Evolutionary conservation across 1,140 invertebrate species (phyloP), one percentile per base, ranked within the genome.

Genomic region (Choristoneura fumiferana): DNA sequence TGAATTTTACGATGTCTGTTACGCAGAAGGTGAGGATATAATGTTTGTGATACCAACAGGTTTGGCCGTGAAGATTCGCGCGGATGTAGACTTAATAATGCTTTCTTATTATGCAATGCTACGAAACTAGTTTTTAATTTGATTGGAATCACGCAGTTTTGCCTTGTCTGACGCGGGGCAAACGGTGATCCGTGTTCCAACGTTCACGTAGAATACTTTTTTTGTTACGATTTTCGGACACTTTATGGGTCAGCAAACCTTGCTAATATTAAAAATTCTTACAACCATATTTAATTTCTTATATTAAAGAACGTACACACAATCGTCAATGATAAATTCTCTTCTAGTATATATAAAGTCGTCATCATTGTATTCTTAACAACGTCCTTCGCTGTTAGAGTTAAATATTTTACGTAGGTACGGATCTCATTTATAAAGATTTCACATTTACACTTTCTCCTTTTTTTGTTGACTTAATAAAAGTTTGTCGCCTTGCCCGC

Each of bases 371-470:
- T n/a, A n/a, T n/a, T n/a, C 22, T 2, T 6, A 6, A 3, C 33
- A 1, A 53, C 9, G 49, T 53, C 49, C 49, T 53, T 43, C 15
- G n/a, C 40, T 34, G 49, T 33, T 6, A 29, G 33, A 8, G 49
- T 17, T 29, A 29, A 45, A 45, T 33, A 33, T 13, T 53, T 33
- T 15, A 34, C 14, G 29, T n/a, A n/a, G n/a, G n/a, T 43, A 15
- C 40, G 40, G 15, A 8, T 43, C 12, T 13, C 40, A 43, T 33
- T 34, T 18, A 34, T 29, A n/a, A 34, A 45, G 65, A 68, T 68
- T 68, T 68, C 66, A 64, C 66, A 68, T 68, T 62, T 40, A 29
- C 15, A 66, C 64, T 66, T 66, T 66, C 64, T 54, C 64, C 57
- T 45, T 9, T 52, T 12, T 62, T 33, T 8, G n/a, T 8, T 34